Evolutionary conservation across 1,140 invertebrate species (phyloP), one percentile per base, ranked within the genome.

Genomic region (Augochlora pura): DNA sequence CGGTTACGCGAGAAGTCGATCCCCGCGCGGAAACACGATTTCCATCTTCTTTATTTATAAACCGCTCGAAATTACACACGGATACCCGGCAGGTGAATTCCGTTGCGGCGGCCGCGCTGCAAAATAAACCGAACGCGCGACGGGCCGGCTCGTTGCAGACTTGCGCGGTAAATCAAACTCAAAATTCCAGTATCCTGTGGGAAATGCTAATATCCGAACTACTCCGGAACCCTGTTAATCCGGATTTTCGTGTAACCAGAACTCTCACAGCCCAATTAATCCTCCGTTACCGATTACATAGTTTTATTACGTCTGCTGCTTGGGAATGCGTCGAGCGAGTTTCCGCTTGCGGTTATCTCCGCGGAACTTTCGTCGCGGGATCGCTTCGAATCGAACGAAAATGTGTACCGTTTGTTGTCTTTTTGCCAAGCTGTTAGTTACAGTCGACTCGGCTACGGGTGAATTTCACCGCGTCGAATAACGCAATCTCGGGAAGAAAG

Each of bases 101-200:
- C 21, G 18, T 1, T 42, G 42, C 42, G 42, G 42, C 7, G 14
- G 6, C 0, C 39, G 27, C 0, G 52, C 39, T n/a, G 68, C 60
- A 39, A 65, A 78, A 64, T 57, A 64, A 64, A 14, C 67, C 18
- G 10, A n/a, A n/a, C 12, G 21, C 42, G 21, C 54, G 49, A 46
- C 23, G 76, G 38, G 23, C 23, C 9, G 12, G 23, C 32, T 52
- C 39, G 68, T n/a, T 72, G 7, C 18, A 32, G 68, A 21, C 64
- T 78, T 64, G 21, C 60, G 6, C 69, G 12, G 60, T 78, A 78
- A 78, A 78, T 78, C 69, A 78, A 72, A 64, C 60, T 78, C 76
- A 78, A 78, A 78, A 78, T 78, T 78, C 52, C 46, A 32, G 21
- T 25, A 39, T 42, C 75, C 38, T 9, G 16, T 23, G 76, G 76